Base-by-base conservation (phyloP, 2,888 invertebrate species). In the Lydus trimaculatus region DNA sequence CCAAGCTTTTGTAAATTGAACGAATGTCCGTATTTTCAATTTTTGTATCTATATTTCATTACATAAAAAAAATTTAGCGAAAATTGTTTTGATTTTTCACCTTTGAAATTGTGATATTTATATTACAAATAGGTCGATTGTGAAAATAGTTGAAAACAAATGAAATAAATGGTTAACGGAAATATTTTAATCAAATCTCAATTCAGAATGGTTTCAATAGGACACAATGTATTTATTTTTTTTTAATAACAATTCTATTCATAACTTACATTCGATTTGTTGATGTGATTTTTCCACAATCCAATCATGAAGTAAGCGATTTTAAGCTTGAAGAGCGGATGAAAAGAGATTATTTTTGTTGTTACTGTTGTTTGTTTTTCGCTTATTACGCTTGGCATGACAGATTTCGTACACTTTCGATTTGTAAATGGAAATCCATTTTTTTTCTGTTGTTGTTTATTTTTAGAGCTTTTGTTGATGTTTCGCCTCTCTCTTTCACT, bases 371-470 rank as follows among this genome's bases (percentile, higher is more conserved):
- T 52, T 52, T 52, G 13, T 52, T 52, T 25, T 13, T 1, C 23
- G 13, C 13, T 52, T 52, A 20, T 52, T 52, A 23, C 20, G 23
- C 13, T n/a, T 52, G 13, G 13, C 52, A 11, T 48, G 48, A 20
- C 52, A 52, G 52, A 23, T 25, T 52, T 23, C 25, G 25, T 25
- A 52, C 13, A 52, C 25, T 25, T 20, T 23, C 23, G 25, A 52
- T 52, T 52, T 52, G 13, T 52, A 25, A 52, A 48, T 48, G 48
- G 20, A 48, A 48, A 52, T 52, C 52, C 52, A 52, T 52, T 52
- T 52, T 52, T 25, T n/a, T n/a, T n/a, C n/a, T n/a, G n/a, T n/a
- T n/a, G n/a, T n/a, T 25, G 23, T 52, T 52, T 25, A 52, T 13
- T 11, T 25, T 52, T 52, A 52, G 25, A 5, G 20, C 23, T 52